phyloP scores from a whole-genome alignment of 2,113 vertebrate genomes.

The Hippocampus barbouri region DNA sequence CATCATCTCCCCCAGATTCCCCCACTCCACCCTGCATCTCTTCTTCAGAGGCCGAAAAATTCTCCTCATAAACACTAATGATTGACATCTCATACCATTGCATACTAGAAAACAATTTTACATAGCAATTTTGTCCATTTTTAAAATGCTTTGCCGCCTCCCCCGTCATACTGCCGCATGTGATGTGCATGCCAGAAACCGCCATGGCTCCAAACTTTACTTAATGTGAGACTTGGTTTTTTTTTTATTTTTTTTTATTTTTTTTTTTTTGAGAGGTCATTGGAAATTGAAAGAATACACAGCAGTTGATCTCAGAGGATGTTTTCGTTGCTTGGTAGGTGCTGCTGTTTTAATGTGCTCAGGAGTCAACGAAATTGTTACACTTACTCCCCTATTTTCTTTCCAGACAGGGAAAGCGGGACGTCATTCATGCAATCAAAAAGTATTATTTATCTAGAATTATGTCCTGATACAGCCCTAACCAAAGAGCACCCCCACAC shows the following conservation, averaged over 20 bases:
- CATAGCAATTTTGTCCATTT: no score
- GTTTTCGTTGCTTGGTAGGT: not conserved
- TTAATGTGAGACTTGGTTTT: no score
- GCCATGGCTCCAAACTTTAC: not conserved
- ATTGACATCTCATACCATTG: not conserved
- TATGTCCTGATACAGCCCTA: slow-evolving; percentile 35
- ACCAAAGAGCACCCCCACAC: slow-evolving; percentile 32
- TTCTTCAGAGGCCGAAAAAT: not conserved
- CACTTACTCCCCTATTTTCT: not conserved
- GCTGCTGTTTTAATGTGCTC: no score
- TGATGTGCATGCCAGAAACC: not conserved
- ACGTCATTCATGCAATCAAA: not conserved
- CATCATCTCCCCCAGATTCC: no score
- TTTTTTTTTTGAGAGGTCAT: no score
- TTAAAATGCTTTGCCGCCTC: no score
- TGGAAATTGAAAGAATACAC: no score
- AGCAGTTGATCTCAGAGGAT: not conserved
- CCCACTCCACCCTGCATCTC: no score
- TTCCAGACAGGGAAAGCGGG: no score
- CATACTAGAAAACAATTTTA: not conserved
- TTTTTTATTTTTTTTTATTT: no score
- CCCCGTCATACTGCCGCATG: not conserved
- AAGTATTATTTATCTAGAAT: not conserved
- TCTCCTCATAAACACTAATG: not conserved
- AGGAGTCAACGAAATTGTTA: not conserved